Conservation (phyloP, 2,113 vertebrate genomes). For the Sterrhoptilus dennistouni region DNA sequence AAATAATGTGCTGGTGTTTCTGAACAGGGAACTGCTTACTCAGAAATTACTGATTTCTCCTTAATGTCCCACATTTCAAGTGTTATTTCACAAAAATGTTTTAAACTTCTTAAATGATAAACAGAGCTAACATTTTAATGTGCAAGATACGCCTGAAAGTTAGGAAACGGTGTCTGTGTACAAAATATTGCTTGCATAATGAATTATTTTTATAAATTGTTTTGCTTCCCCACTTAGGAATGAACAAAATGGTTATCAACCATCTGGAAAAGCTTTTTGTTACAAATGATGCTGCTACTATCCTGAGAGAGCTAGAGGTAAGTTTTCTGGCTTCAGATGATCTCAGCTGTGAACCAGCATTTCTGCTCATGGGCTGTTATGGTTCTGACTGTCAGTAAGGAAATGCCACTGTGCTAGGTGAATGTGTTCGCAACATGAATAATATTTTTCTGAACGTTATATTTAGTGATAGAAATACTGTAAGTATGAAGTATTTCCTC, state of each 20-base stretch:
- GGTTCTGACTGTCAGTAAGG: not conserved
- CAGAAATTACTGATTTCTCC: not conserved
- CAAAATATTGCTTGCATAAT: not conserved
- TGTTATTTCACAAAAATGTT: not conserved
- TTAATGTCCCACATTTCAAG: not conserved
- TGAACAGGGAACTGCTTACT: not conserved
- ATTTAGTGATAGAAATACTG: not conserved
- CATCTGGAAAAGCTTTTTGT: constrained; percentile 97
- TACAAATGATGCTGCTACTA: constrained; percentile 96
- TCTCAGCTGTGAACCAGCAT: not conserved
- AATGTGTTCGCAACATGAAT: not conserved
- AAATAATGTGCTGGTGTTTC: not conserved
- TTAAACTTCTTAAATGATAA: not conserved
- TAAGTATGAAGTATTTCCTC: not conserved
- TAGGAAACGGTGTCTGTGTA: not conserved
- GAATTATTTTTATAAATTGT: not conserved
- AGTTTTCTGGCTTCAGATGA: not conserved
- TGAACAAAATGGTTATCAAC: constrained; percentile 99
- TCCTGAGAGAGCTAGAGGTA: constrained; percentile 94
- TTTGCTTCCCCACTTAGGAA: constrained; percentile 73
- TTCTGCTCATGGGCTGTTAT: not conserved
- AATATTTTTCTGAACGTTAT: not conserved
- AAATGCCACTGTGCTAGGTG: not conserved
- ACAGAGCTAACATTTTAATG: not conserved
- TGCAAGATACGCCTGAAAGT: not conserved